A percentile compares a stretch with the other conserved stretches of the same genome.
Conservation (phyloP, 53 echinoderm and acorn worm species). For the Paracentrotus lividus region DNA sequence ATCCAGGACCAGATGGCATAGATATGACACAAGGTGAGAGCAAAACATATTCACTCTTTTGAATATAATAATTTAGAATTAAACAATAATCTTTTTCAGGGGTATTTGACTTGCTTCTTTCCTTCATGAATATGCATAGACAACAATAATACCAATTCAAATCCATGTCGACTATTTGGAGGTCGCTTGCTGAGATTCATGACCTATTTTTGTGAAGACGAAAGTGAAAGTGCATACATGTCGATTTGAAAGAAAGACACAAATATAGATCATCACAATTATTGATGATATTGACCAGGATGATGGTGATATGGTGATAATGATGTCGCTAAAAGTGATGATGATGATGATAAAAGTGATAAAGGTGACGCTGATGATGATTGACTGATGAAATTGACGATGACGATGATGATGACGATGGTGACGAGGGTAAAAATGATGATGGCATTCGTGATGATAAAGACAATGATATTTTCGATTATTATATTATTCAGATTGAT, state of each 20-base stretch:
- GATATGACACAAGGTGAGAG: constrained; percentile 68
- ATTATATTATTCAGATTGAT: not conserved
- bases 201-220: too few relatives aligned
- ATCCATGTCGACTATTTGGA: too few relatives aligned
- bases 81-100: too few relatives aligned
- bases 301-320: not conserved
- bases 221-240: too few relatives aligned
- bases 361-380: constrained; percentile 1
- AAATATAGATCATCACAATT: too few relatives aligned
- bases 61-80: too few relatives aligned
- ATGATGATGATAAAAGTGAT: not conserved
- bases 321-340: not conserved
- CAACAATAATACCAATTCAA: too few relatives aligned
- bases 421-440: not conserved
- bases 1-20: constrained; percentile 46
- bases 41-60: not conserved
- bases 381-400: not conserved
- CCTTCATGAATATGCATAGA: too few relatives aligned
- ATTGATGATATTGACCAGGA: too few relatives aligned
- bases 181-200: too few relatives aligned
- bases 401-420: not conserved
- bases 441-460: not conserved
- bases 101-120: too few relatives aligned
- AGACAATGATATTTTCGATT: not conserved
- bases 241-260: too few relatives aligned